These are phyloP conservation scores for Sinohyriopsis cumingii DNA, from an alignment of 2,888 invertebrate genomes.

Conservation along the genomic window DNA sequence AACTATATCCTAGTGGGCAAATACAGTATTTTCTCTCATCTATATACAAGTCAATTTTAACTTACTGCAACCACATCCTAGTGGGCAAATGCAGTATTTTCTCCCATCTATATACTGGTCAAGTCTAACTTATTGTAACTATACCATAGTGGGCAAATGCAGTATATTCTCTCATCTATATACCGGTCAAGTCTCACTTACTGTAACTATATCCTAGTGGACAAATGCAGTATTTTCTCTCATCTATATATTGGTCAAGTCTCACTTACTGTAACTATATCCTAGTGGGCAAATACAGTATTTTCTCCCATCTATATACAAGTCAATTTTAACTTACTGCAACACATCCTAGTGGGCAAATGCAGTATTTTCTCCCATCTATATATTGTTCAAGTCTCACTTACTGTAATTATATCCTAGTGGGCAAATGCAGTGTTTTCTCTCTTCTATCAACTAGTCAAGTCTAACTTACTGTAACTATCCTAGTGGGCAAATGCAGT, in stretches of 20 bases:
- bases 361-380: conserved; percentile 22
- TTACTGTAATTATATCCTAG: no score
- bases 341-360: conserved; percentile 28
- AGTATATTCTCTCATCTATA: no score
- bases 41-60: conserved; percentile 32
- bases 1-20: conserved; percentile 32
- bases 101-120: conserved; percentile 34
- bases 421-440: no score
- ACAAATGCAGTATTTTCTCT: conserved; percentile 35
- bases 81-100: conserved; percentile 32
- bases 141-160: no score
- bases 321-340: conserved; percentile 14
- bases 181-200: conserved; percentile 2
- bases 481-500: conserved; percentile 37
- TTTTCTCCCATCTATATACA: conserved; percentile 28
- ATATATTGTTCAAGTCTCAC: conserved; percentile 29
- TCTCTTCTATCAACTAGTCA: no score
- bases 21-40: conserved; percentile 25
- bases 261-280: conserved; percentile 26
- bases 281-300: conserved; percentile 37
- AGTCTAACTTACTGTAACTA: conserved; percentile 20
- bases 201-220: conserved; percentile 29
- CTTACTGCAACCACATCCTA: conserved; percentile 11
- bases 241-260: conserved; percentile 20
- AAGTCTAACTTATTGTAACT: no score